Evolutionary conservation across 2,888 invertebrate genomes (phyloP).

Genomic region (Thysanoteuthis rhombus): DNA sequence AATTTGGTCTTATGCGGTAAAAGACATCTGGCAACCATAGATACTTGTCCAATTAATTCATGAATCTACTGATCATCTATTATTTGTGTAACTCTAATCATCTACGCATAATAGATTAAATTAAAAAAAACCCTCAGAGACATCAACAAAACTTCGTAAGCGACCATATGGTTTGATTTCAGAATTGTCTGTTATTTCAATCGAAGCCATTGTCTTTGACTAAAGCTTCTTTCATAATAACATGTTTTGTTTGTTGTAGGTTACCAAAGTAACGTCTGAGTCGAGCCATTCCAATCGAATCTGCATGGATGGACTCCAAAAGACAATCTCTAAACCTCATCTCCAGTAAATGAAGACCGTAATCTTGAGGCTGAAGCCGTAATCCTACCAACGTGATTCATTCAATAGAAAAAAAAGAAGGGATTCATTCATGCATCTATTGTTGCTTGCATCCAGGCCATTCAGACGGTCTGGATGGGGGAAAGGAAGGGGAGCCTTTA

Average conservation of each 20-base stretch:
- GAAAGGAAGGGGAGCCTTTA: no score
- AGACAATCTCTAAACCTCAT: not conserved
- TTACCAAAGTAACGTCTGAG: not conserved
- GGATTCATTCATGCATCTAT: no score
- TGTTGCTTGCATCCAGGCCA: no score
- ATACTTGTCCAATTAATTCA: no score
- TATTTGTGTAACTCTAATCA: no score
- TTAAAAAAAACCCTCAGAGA: not conserved
- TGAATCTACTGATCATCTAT: no score
- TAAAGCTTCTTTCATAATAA: not conserved
- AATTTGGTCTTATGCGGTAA: no score
- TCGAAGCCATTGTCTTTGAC: not conserved
- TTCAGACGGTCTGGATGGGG: no score
- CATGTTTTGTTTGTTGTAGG: not conserved
- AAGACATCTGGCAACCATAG: no score
- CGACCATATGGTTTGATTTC: not conserved
- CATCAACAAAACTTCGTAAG: not conserved
- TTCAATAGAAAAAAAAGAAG: not conserved
- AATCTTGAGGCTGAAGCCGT: not conserved
- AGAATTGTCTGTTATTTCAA: not conserved
- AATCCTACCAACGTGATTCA: not conserved
- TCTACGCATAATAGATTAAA: no score
- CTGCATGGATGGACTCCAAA: not conserved
- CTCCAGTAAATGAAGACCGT: not conserved
- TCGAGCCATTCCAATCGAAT: not conserved